These are phyloP conservation scores for Lichenostomus cassidix DNA, from an alignment of 2,113 vertebrate species.

Conservation along the genomic window DNA sequence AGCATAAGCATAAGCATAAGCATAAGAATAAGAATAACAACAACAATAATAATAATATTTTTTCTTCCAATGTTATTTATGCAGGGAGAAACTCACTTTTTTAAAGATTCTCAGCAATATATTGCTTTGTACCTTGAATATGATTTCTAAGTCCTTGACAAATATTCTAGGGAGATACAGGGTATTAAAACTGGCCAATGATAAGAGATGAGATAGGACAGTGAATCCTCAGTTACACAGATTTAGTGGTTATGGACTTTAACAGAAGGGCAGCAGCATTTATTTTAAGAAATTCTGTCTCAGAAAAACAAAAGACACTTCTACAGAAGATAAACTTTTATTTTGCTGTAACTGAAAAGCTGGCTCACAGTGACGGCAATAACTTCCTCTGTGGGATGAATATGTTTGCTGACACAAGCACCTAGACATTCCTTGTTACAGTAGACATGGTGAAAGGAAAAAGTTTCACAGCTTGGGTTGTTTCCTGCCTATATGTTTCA, in stretches of 20 bases:
- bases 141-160: conserved; percentile 7
- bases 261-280: conserved; percentile 48
- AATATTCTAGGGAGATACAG: conserved; percentile 35
- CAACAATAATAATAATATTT: background rate
- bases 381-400: background rate
- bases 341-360: conserved; percentile 4
- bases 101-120: background rate
- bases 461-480: background rate
- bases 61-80: background rate
- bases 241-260: conserved; percentile 45
- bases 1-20: no score
- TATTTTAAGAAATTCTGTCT: conserved; percentile 30
- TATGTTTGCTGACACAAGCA: background rate
- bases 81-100: background rate
- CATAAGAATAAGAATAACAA: background rate
- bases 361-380: background rate
- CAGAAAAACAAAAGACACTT: conserved; percentile 27
- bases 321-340: conserved; percentile 30
- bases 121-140: background rate
- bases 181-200: conserved; percentile 18
- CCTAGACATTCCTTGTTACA: background rate
- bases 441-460: background rate
- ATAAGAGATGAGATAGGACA: background rate
- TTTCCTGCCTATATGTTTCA: background rate
- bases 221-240: conserved; percentile 55